A percentile compares a stretch with the other conserved stretches of the same genome.
Evolutionary conservation across 2,888 invertebrate species (phyloP).

Genomic region (Lapara coniferarum): DNA sequence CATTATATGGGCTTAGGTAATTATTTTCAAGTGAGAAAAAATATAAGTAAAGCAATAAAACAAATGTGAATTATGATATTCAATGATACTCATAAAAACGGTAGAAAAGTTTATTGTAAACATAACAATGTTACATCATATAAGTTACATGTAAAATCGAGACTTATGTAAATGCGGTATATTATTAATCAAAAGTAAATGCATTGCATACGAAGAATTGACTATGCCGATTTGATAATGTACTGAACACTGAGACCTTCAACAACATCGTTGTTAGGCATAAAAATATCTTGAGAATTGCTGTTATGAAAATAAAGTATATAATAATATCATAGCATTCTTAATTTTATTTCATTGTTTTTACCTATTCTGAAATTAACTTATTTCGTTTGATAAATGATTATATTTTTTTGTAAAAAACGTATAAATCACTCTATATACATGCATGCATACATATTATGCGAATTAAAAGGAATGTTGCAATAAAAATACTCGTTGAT

Average conservation of each 20-base stretch:
- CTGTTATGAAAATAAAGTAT: slow-evolving; percentile 30
- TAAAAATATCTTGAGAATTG: slow-evolving; percentile 12
- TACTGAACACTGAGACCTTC: slow-evolving; percentile 27
- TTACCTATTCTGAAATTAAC: background rate
- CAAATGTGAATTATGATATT: slow-evolving; percentile 48
- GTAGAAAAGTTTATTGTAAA: slow-evolving; percentile 54
- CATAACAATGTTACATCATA: slow-evolving; percentile 46
- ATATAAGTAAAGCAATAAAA: slow-evolving; percentile 53
- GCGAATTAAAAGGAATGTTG: background rate
- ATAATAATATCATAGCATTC: slow-evolving; percentile 4
- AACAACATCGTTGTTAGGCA: slow-evolving; percentile 7
- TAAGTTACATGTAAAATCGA: slow-evolving; percentile 41
- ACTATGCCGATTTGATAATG: slow-evolving; percentile 46
- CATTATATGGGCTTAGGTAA: slow-evolving; percentile 23
- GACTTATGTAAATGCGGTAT: slow-evolving; percentile 51
- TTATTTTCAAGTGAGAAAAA: slow-evolving; percentile 25
- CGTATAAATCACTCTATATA: background rate
- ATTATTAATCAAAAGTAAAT: no score
- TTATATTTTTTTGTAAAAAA: slow-evolving; percentile 2
- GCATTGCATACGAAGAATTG: slow-evolving; percentile 62
- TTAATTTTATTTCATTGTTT: background rate
- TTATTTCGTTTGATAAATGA: no score
- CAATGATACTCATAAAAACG: slow-evolving; percentile 58
- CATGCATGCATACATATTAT: background rate
- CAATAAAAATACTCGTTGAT: background rate